phyloP scores from a whole-genome alignment of 64 coral and sea anemone species.

The Stylophora pistillata region DNA sequence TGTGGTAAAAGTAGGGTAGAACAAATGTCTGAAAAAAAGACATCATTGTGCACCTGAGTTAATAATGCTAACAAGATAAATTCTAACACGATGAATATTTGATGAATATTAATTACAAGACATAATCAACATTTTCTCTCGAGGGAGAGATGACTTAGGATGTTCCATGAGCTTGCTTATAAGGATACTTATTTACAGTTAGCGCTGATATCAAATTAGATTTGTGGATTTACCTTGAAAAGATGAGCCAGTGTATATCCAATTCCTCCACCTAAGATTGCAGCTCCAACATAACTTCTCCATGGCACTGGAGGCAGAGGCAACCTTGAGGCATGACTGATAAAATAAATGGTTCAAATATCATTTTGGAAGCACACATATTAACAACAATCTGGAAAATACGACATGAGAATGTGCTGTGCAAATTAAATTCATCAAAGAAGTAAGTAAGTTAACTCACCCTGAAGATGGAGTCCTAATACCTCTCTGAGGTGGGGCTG shows the following conservation, averaged over 20 bases:
- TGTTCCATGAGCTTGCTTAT: no score
- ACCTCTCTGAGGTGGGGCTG: background rate
- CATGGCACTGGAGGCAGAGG: conserved; percentile 50
- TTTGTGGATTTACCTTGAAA: conserved; percentile 63
- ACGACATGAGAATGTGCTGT: background rate
- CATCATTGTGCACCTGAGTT: background rate
- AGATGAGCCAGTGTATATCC: conserved; percentile 71
- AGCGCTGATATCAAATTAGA: no score
- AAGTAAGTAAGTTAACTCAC: background rate
- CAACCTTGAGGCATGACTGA: background rate
- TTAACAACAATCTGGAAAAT: background rate
- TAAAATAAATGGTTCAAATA: background rate
- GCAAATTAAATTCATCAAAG: background rate
- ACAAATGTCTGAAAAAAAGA: conserved; percentile 41
- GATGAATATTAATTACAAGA: no score
- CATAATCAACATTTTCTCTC: no score
- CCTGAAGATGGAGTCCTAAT: background rate
- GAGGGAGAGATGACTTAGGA: no score
- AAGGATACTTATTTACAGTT: no score
- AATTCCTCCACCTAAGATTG: conserved; percentile 78
- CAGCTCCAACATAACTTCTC: conserved; percentile 76
- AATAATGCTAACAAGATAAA: background rate
- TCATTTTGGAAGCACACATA: background rate
- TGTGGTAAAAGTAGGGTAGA: conserved; percentile 48
- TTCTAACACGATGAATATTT: background rate